Conservation (phyloP, 2,888 invertebrate species). For the Mesorhabditis sp. region DNA sequence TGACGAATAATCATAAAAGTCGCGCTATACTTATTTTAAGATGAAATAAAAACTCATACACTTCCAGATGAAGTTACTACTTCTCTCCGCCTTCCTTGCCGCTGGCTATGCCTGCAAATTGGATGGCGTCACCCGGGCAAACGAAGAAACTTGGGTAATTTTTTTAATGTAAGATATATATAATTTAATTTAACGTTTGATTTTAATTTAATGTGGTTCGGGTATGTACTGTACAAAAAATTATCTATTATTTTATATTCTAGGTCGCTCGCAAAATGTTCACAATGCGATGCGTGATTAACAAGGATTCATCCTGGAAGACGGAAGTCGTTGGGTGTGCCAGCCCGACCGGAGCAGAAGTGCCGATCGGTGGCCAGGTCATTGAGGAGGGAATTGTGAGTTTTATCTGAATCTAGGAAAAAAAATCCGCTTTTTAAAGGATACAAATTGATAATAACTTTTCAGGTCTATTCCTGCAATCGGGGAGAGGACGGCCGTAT, state of each 20-base stretch:
- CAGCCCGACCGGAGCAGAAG: background rate
- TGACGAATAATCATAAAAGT: too few species aligned
- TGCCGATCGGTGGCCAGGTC: background rate
- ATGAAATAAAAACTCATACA: background rate
- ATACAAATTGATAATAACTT: background rate
- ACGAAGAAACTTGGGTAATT: constrained; percentile 4
- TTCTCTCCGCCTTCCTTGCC: background rate
- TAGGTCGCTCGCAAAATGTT: constrained; percentile 39
- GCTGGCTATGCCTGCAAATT: background rate
- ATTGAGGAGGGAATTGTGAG: background rate
- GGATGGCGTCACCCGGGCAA: background rate
- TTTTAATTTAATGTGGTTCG: too few species aligned
- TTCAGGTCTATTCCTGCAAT: background rate
- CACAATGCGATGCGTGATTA: constrained; percentile 34
- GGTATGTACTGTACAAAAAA: background rate
- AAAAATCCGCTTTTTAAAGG: background rate
- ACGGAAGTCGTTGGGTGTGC: constrained; percentile 21
- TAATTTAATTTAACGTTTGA: background rate
- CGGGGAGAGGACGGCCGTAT: background rate
- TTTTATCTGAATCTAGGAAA: background rate
- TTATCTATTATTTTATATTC: constrained; percentile 4
- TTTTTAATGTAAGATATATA: background rate
- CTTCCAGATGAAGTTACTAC: background rate
- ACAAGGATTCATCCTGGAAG: constrained; percentile 33
- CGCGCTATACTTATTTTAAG: background rate